Percentiles rank a stretch among this genome's conserved stretches.
These are phyloP conservation scores for Athene cunicularia DNA, from an alignment of 2,113 vertebrate genomes.

Conservation along the genomic window DNA sequence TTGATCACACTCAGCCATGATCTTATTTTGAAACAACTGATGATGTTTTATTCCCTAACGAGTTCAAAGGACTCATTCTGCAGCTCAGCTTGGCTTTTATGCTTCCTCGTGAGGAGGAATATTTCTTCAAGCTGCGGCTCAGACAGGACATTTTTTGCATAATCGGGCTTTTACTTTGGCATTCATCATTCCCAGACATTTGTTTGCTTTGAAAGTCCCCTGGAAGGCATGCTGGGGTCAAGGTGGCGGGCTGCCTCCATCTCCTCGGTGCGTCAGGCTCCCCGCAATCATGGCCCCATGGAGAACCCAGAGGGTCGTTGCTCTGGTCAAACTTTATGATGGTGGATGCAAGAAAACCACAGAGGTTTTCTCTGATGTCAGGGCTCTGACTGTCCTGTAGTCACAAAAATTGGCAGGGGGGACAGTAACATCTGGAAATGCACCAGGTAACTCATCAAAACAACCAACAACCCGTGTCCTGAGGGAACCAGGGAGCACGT, in stretches of 20 bases:
- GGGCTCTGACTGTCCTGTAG: background rate
- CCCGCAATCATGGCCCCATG: background rate
- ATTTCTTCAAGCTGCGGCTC: background rate
- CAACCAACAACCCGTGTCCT: accelerated
- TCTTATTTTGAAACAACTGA: background rate
- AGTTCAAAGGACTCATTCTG: background rate
- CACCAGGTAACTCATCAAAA: background rate
- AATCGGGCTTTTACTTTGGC: background rate
- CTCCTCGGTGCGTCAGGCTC: background rate
- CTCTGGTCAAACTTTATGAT: background rate
- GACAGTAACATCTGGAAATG: background rate
- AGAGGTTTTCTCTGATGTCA: background rate
- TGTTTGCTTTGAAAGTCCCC: background rate
- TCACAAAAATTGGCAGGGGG: background rate
- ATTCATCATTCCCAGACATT: background rate
- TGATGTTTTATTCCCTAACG: background rate
- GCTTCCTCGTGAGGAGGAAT: background rate
- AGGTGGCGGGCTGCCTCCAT: background rate
- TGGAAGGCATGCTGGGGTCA: background rate
- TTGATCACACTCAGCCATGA: background rate
- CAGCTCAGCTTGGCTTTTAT: background rate
- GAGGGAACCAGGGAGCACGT: accelerated
- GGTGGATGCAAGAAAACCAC: background rate
- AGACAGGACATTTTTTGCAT: background rate
- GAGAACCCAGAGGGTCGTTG: background rate